Evolutionary conservation across 2,888 invertebrate species (phyloP).

Genomic region (Acanthoscelides obtectus): DNA sequence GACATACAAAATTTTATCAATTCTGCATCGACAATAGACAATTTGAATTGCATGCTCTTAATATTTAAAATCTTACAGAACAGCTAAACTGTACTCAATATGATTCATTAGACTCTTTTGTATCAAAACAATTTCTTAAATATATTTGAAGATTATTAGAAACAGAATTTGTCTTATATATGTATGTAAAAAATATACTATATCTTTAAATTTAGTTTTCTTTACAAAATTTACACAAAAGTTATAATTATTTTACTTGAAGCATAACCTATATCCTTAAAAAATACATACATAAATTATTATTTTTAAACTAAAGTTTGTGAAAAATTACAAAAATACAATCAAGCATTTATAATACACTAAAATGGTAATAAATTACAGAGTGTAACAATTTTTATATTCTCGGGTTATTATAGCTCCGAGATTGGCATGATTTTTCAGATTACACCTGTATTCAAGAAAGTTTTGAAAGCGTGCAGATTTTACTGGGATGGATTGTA

Average conservation of each 20-base stretch:
- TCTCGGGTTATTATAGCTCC: too few species aligned
- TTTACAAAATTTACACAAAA: neutral
- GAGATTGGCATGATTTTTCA: too few species aligned
- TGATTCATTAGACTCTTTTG: neutral
- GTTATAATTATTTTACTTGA: neutral
- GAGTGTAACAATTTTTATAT: neutral
- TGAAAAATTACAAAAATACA: neutral
- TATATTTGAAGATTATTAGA: neutral
- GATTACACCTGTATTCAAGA: too few species aligned
- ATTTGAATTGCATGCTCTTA: neutral
- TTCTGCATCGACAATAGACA: neutral
- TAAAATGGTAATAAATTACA: neutral
- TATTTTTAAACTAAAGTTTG: neutral
- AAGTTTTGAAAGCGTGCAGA: too few species aligned
- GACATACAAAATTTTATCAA: neutral
- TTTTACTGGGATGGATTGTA: too few species aligned
- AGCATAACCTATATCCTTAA: neutral
- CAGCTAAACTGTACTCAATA: neutral
- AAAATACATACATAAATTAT: neutral
- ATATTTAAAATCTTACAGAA: neutral
- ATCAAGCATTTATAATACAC: neutral
- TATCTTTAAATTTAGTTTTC: neutral
- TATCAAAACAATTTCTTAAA: neutral
- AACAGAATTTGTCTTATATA: neutral
- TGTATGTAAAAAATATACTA: neutral